Conservation (phyloP, 2,888 invertebrate genomes). For the Stegana nigrithorax region DNA sequence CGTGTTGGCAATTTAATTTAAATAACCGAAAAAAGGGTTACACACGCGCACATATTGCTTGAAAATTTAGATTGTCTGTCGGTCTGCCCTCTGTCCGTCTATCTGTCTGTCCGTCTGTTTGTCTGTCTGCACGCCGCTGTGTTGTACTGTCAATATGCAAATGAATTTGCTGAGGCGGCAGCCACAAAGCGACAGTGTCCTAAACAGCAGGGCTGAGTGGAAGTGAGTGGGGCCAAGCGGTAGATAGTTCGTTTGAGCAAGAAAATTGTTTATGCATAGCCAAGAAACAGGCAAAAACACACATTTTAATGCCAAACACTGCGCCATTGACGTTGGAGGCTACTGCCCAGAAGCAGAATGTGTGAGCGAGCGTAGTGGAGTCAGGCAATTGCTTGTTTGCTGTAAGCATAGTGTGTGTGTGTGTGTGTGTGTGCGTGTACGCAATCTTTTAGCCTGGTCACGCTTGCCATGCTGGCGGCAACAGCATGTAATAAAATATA, state of each 20-base stretch:
- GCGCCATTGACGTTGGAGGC: conserved; percentile 44
- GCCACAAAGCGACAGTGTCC: conserved; percentile 15
- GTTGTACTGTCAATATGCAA: conserved; percentile 48
- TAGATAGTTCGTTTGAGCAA: neutral
- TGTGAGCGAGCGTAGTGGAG: too few relatives aligned
- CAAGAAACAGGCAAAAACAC: conserved; percentile 35
- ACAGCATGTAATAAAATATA: conserved; percentile 8
- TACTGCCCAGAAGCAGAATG: too few relatives aligned
- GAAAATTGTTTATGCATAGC: conserved; percentile 5
- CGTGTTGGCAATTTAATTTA: conserved; percentile 12
- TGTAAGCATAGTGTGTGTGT: too few relatives aligned
- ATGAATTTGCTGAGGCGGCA: conserved; percentile 46
- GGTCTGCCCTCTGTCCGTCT: neutral
- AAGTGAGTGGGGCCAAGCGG: neutral
- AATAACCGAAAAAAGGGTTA: conserved; percentile 4
- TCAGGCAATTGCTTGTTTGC: too few relatives aligned
- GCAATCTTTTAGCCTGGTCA: conserved; percentile 34
- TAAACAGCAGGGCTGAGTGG: neutral
- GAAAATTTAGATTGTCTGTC: neutral
- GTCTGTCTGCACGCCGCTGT: too few relatives aligned
- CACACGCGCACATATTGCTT: neutral
- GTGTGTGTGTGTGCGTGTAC: conserved; percentile 6
- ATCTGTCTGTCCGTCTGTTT: neutral
- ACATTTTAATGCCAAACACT: conserved; percentile 43
- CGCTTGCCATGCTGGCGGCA: conserved; percentile 48